A percentile compares a stretch with the other conserved stretches of the same genome.
Evolutionary conservation across 2,888 invertebrate genomes (phyloP).

Genomic region (Melanophora roralis): DNA sequence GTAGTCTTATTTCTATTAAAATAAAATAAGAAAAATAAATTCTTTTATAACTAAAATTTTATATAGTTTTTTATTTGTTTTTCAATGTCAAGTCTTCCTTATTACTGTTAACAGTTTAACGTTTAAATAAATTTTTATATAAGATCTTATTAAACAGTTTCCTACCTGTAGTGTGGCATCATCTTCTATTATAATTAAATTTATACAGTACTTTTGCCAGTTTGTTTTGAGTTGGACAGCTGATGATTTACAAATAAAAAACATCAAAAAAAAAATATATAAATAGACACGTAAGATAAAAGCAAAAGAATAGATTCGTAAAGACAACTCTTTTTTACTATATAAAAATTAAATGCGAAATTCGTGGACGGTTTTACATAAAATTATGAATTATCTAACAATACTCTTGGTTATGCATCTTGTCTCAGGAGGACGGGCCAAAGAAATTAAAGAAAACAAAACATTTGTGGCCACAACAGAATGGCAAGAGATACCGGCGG

Average conservation of each 20-base stretch:
- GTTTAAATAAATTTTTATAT: neutral
- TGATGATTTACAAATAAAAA: constrained; percentile 2
- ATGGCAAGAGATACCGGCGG: constrained; percentile 82
- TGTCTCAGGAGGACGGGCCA: neutral
- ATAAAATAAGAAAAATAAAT: too few relatives aligned
- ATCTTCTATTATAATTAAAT: neutral
- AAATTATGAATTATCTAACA: constrained; percentile 48
- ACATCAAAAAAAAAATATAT: constrained; percentile 5
- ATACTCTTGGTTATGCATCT: constrained; percentile 9
- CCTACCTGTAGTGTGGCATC: neutral
- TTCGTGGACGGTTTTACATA: constrained; percentile 20
- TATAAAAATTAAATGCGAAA: constrained; percentile 10
- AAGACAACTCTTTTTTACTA: neutral
- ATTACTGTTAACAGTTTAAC: neutral
- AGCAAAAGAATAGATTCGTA: neutral
- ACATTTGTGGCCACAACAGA: constrained; percentile 81
- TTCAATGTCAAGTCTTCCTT: neutral
- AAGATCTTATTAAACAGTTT: neutral
- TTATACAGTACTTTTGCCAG: constrained; percentile 41
- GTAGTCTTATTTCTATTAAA: too few relatives aligned
- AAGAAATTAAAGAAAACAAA: constrained; percentile 69
- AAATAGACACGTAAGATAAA: constrained; percentile 48
- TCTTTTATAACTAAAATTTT: too few relatives aligned
- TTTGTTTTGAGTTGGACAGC: constrained; percentile 10
- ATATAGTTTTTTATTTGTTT: too few relatives aligned